These are phyloP conservation scores for Rhabdornis inornatus DNA, from an alignment of 2,113 vertebrate species.

Conservation along the genomic window DNA sequence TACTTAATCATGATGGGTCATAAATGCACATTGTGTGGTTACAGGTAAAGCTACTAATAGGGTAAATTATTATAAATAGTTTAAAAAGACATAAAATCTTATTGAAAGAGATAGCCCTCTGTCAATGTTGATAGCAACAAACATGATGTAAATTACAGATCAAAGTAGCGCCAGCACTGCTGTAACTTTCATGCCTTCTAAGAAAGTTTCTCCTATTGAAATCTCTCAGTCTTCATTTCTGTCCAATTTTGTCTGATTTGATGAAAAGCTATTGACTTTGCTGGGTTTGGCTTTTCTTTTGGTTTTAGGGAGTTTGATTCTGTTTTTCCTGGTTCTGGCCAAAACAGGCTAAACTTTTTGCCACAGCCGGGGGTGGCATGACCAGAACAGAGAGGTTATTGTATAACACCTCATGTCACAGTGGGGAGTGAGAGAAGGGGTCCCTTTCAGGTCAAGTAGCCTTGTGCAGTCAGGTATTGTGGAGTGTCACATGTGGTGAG, in stretches of 20 bases:
- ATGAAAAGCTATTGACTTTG: neutral
- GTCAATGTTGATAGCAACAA: neutral
- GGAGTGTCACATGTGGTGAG: accelerated
- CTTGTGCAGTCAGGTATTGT: neutral
- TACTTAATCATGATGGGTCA: neutral
- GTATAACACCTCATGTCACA: neutral
- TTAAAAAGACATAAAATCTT: neutral
- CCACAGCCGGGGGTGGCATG: neutral
- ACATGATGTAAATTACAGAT: neutral
- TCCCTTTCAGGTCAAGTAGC: neutral
- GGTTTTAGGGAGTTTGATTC: neutral
- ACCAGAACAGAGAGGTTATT: neutral
- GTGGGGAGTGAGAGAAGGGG: neutral
- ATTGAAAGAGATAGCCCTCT: neutral
- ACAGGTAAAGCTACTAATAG: neutral
- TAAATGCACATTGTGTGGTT: neutral
- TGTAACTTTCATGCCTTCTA: neutral
- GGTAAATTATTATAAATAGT: neutral
- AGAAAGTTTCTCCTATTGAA: neutral
- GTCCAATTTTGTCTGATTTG: neutral
- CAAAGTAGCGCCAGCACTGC: neutral
- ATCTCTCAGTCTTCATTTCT: neutral
- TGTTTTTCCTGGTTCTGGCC: neutral
- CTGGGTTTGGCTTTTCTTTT: neutral
- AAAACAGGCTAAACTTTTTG: neutral